phyloP scores from a whole-genome alignment of 1,140 invertebrate genomes.

The Alviniconcha marisindica region DNA sequence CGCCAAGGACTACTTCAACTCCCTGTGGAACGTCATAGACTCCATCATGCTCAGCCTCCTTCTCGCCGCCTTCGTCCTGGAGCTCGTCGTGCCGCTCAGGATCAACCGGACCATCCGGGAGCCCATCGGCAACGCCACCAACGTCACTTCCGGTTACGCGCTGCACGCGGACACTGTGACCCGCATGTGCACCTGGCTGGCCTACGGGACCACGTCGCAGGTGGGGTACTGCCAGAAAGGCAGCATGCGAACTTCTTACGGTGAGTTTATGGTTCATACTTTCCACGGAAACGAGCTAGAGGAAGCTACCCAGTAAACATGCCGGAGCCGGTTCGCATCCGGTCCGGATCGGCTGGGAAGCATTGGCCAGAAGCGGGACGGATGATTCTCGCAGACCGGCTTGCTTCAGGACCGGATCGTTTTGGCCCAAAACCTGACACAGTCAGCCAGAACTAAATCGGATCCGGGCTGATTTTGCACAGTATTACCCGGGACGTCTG shows the following conservation, averaged over 20 bases:
- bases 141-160: not conserved
- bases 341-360: no score
- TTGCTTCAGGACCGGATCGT: no score
- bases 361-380: no score
- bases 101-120: conserved; percentile 40
- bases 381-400: no score
- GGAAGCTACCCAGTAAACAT: no score
- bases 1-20: conserved; percentile 57
- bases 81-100: conserved; percentile 54
- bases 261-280: no score
- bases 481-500: no score
- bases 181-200: conserved; percentile 15
- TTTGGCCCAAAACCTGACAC: no score
- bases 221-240: conserved; percentile 11
- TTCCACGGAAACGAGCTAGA: no score
- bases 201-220: conserved; percentile 3
- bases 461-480: no score
- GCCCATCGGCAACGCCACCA: not conserved
- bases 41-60: conserved; percentile 64
- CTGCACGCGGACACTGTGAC: not conserved
- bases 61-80: conserved; percentile 58
- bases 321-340: no score
- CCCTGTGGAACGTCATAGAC: conserved; percentile 64
- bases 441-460: no score
- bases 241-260: not conserved